A percentile compares a stretch with the other conserved stretches of the same genome.
Conservation (phyloP, 2,888 invertebrate species). For the Synanthedon formicaeformis region DNA sequence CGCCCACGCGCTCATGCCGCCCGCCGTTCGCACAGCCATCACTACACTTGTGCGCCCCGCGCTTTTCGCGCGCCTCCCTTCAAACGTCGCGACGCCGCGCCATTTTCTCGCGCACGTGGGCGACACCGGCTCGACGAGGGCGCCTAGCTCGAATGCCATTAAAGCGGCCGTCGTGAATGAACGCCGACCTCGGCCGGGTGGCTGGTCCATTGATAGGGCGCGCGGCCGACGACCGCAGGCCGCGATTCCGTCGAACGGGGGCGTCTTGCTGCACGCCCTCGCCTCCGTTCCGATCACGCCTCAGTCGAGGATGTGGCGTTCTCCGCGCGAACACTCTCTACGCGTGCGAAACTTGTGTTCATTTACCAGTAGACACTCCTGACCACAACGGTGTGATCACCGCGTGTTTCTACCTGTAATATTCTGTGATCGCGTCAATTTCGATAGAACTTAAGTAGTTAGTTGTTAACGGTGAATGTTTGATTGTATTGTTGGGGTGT, state of each 20-base stretch:
- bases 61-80: conserved; percentile 66
- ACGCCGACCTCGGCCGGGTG: conserved; percentile 61
- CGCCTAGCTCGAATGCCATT: conserved; percentile 59
- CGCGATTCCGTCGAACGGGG: conserved; percentile 35
- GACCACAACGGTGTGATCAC: conserved; percentile 35
- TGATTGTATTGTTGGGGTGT: not conserved
- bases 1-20: conserved; percentile 17
- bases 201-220: conserved; percentile 62
- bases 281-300: conserved; percentile 59
- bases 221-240: conserved; percentile 51
- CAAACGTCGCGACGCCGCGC: conserved; percentile 61
- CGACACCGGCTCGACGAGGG: conserved; percentile 41
- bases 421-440: conserved; percentile 65
- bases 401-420: conserved; percentile 36
- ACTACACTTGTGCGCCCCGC: conserved; percentile 56
- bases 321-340: conserved; percentile 50
- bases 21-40: conserved; percentile 23
- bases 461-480: conserved; percentile 7
- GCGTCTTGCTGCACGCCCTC: conserved; percentile 63
- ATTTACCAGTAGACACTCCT: conserved; percentile 57
- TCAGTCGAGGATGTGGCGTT: conserved; percentile 71
- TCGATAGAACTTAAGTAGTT: conserved; percentile 41
- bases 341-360: conserved; percentile 64
- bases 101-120: conserved; percentile 70
- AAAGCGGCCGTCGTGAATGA: conserved; percentile 66